Evolutionary conservation across 2,888 invertebrate species (phyloP).

Genomic region (Gonocerus acuteangulatus): DNA sequence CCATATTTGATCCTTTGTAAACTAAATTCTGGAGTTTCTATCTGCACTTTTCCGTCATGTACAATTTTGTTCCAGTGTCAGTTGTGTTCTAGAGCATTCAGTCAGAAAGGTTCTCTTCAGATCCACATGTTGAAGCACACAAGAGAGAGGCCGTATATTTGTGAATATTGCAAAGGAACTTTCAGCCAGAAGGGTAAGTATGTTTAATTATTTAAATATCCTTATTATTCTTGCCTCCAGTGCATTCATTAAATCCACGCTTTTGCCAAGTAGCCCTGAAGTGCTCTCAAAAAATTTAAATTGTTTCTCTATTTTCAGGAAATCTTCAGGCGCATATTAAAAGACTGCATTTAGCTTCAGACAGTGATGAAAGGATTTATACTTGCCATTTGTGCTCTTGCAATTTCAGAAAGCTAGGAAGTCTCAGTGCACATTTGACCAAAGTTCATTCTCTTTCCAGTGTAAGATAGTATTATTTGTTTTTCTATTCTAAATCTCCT

Average conservation of each 20-base stretch:
- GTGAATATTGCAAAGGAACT: conserved; percentile 49
- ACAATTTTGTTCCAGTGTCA: no score
- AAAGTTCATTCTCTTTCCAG: conserved; percentile 48
- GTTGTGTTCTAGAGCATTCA: conserved; percentile 52
- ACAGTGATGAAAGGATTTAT: conserved; percentile 49
- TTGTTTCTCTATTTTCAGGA: conserved; percentile 46
- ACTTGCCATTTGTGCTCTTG: conserved; percentile 60
- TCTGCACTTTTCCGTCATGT: no score
- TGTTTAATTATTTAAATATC: no score
- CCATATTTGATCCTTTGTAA: no score
- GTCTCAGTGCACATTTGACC: conserved; percentile 60
- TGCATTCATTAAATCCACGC: conserved; percentile 5
- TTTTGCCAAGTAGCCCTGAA: no score
- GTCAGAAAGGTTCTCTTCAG: conserved; percentile 53
- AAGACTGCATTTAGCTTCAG: conserved; percentile 56
- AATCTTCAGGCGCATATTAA: conserved; percentile 53
- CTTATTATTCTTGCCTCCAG: no score
- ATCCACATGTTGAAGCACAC: conserved; percentile 53
- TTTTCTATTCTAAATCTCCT: no score
- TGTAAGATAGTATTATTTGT: conserved; percentile 1
- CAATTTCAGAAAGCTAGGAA: conserved; percentile 57
- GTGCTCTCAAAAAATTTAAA: no score
- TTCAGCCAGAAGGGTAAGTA: conserved; percentile 51
- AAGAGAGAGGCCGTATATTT: conserved; percentile 50
- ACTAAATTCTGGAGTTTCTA: no score